phyloP scores from a whole-genome alignment of 2,113 vertebrate species.

The Arenaria interpres region DNA sequence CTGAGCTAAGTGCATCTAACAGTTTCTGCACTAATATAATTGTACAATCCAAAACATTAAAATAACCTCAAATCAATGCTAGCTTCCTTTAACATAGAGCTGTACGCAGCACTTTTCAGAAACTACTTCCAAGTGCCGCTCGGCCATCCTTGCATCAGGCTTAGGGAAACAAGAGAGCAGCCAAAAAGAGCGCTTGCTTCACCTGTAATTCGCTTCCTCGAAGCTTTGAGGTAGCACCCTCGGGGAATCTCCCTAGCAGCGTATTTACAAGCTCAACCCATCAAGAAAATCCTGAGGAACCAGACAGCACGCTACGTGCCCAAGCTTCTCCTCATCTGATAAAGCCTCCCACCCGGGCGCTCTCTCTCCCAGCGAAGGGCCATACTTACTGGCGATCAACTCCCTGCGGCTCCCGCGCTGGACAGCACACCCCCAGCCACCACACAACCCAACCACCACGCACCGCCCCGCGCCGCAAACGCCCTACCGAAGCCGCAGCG shows the following conservation, averaged over 20 bases:
- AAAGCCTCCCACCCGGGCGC: accelerated
- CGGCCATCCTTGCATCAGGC: background rate
- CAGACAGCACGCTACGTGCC: background rate
- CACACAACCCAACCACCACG: accelerated
- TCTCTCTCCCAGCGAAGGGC: background rate
- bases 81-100: background rate
- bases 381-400: background rate
- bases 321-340: background rate
- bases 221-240: background rate
- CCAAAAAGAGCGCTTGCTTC: accelerated
- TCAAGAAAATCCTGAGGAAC: background rate
- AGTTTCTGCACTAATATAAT: accelerated
- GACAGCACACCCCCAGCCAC: background rate
- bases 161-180: background rate
- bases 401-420: background rate
- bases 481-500: background rate
- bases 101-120: accelerated
- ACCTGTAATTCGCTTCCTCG: background rate
- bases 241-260: background rate
- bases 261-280: accelerated
- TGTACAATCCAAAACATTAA: background rate
- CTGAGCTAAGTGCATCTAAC: background rate
- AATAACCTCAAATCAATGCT: background rate
- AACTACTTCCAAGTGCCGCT: no score
- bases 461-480: background rate